Percentiles rank a stretch among this genome's conserved stretches.
These are phyloP conservation scores for Scaptomyza reducta DNA, from an alignment of 2,888 invertebrate species.

Conservation along the genomic window DNA sequence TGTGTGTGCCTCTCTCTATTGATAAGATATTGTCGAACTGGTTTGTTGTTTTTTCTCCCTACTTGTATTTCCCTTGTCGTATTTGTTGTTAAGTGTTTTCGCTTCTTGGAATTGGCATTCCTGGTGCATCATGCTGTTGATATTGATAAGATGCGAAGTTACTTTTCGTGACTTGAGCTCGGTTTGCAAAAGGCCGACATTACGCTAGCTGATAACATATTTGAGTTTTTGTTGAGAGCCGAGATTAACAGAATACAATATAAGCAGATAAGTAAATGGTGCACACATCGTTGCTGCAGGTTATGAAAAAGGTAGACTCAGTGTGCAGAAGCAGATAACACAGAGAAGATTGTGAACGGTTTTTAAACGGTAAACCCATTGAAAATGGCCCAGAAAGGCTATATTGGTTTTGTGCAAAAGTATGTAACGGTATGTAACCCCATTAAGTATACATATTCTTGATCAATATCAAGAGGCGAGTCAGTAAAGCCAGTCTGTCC, in stretches of 20 bases:
- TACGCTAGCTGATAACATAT: constrained; percentile 39
- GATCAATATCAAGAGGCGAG: no score
- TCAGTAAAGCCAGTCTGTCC: no score
- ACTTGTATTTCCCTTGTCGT: constrained; percentile 1
- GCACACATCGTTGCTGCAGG: constrained; percentile 20
- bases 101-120: constrained; percentile 48
- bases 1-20: constrained; percentile 17
- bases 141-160: constrained; percentile 48
- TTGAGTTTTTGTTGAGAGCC: not conserved
- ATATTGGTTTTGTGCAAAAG: not conserved
- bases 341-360: not conserved
- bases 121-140: constrained; percentile 44
- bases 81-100: not conserved
- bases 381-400: not conserved
- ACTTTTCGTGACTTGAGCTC: constrained; percentile 24
- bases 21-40: constrained; percentile 45
- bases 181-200: constrained; percentile 63
- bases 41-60: constrained; percentile 20
- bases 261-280: constrained; percentile 34
- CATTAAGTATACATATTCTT: no score
- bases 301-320: not conserved
- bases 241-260: constrained; percentile 14
- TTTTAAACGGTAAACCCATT: not conserved
- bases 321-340: constrained; percentile 13
- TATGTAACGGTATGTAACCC: no score